These are phyloP conservation scores for Pasiphila rectangulata DNA, from an alignment of 2,888 invertebrate species.

Conservation along the genomic window DNA sequence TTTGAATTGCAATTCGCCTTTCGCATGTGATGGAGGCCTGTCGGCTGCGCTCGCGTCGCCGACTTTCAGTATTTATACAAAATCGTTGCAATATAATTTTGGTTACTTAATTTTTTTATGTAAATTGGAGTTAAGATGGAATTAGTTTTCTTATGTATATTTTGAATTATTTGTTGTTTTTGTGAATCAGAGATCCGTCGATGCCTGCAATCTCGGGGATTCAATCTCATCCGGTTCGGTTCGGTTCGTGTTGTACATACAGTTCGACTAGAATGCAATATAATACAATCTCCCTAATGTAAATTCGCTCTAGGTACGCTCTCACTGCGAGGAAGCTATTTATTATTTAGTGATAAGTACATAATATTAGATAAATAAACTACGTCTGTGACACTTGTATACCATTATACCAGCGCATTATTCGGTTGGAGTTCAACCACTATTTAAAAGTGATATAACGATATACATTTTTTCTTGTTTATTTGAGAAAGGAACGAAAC, in stretches of 20 bases:
- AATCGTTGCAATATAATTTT: conserved; percentile 76
- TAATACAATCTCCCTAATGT: conserved; percentile 75
- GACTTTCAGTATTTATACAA: conserved; percentile 54
- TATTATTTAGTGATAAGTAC: conserved; percentile 78
- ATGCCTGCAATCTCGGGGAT: conserved; percentile 75
- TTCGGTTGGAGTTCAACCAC: conserved; percentile 64
- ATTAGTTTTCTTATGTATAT: conserved; percentile 70
- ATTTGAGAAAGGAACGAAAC: conserved; percentile 77
- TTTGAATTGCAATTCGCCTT: conserved; percentile 45
- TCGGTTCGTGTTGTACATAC: conserved; percentile 66
- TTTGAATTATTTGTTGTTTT: conserved; percentile 54
- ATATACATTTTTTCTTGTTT: conserved; percentile 67
- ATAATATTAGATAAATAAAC: conserved; percentile 67
- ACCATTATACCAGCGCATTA: conserved; percentile 73
- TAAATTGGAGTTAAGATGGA: conserved; percentile 69
- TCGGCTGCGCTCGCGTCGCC: conserved; percentile 41
- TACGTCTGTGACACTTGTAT: conserved; percentile 77
- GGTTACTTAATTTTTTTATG: conserved; percentile 75
- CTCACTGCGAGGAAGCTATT: conserved; percentile 72
- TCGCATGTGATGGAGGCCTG: conserved; percentile 43
- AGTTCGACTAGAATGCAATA: conserved; percentile 68
- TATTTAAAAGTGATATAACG: conserved; percentile 66
- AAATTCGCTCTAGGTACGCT: conserved; percentile 72
- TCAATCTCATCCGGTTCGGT: conserved; percentile 63
- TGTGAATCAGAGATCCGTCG: conserved; percentile 62